Conservation (phyloP, 37 sponge, comb jelly and placozoan species). For the Cladorhizidae sp. region DNA sequence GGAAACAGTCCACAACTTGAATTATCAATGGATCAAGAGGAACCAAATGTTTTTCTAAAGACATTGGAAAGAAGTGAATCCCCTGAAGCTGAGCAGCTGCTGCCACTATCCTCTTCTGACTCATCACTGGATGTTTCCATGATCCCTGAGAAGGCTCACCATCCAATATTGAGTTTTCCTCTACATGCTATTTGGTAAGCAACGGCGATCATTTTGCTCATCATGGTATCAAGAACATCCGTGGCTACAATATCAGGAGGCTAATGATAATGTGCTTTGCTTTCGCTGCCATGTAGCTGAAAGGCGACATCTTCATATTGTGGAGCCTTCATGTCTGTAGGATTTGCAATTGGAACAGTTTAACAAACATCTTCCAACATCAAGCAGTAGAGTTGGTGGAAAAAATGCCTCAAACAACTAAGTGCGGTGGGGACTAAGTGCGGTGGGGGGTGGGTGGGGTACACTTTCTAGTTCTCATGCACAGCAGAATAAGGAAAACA, state of each 20-base stretch:
- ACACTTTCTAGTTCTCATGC: constrained; percentile 14
- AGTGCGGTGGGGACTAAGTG: constrained; percentile 29
- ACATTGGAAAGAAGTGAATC: background rate
- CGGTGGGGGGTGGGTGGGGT: no score
- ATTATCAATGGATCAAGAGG: background rate
- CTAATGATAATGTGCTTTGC: constrained; percentile 41
- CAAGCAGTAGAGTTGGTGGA: constrained; percentile 34
- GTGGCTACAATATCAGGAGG: constrained; percentile 53
- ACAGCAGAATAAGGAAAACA: constrained; percentile 25
- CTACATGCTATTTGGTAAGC: constrained; percentile 34
- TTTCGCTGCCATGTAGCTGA: constrained; percentile 43
- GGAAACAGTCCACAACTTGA: no score
- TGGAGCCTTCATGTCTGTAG: constrained; percentile 22
- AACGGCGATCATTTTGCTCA: constrained; percentile 31
- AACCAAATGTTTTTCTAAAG: background rate
- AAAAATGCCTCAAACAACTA: constrained; percentile 30
- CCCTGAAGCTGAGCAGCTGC: no score
- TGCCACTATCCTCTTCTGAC: background rate
- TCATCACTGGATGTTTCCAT: background rate
- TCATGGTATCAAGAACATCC: constrained; percentile 46
- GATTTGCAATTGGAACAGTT: constrained; percentile 35
- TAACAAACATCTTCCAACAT: constrained; percentile 40
- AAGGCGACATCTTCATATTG: constrained; percentile 7
- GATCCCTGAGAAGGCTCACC: constrained; percentile 24
- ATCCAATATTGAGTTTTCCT: constrained; percentile 34